Conservation (phyloP, 2,113 vertebrate genomes). For the Charina bottae region DNA sequence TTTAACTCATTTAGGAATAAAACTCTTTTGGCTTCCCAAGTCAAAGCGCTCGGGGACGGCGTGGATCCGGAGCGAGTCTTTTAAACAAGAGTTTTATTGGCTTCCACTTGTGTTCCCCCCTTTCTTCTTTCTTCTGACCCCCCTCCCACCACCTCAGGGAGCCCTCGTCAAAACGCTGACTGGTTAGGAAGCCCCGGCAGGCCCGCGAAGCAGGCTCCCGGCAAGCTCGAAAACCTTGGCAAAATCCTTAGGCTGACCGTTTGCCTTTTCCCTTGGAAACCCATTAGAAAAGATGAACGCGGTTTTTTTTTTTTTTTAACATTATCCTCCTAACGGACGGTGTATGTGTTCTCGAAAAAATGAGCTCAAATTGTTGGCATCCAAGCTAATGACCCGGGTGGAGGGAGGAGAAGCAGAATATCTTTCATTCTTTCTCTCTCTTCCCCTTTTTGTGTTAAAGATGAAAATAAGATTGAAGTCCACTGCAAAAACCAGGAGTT, state of each 20-base stretch:
- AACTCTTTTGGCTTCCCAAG: constrained; percentile 80
- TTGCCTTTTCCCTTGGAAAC: neutral
- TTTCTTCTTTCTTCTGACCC: neutral
- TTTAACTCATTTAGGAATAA: constrained; percentile 92
- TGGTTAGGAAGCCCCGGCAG: rapidly evolving
- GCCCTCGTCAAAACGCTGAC: neutral
- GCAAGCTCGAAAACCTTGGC: neutral
- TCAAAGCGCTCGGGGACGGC: constrained; percentile 72
- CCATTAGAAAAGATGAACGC: neutral
- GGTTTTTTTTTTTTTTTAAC: neutral
- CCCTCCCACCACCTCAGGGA: rapidly evolving
- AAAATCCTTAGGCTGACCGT: neutral
- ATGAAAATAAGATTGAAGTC: neutral
- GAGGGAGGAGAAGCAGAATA: neutral
- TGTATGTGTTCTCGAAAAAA: neutral
- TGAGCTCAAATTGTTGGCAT: neutral
- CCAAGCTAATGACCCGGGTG: neutral
- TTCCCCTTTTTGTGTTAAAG: neutral
- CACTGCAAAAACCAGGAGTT: neutral
- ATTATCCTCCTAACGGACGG: neutral
- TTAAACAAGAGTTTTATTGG: constrained; percentile 72
- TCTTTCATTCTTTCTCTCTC: neutral
- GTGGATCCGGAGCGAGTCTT: constrained; percentile 68
- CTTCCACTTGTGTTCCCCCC: constrained; percentile 49
- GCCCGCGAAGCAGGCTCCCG: neutral